Evolutionary conservation across 2,797 vertebrate species (phyloP).

Genomic region (Pogonophryne albipinna): DNA sequence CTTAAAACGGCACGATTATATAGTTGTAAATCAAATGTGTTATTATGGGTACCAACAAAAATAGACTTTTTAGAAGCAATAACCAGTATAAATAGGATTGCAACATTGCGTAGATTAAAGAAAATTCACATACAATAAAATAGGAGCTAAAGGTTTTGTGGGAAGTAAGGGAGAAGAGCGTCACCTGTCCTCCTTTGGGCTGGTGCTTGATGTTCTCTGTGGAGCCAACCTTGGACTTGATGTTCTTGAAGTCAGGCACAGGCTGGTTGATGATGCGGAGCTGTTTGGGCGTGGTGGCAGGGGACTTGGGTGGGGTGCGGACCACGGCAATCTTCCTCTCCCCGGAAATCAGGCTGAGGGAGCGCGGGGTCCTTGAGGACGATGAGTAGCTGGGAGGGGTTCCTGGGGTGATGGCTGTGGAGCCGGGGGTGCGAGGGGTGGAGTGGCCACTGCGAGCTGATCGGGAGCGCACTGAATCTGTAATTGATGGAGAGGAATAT

Average conservation of each 20-base stretch:
- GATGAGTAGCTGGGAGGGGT: slow-evolving; percentile 96
- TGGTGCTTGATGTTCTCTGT: slow-evolving; percentile 98
- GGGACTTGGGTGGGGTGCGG: slow-evolving; percentile 98
- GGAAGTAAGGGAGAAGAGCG: slow-evolving; percentile 7
- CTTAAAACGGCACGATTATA: background rate
- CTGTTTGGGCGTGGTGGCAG: slow-evolving; percentile 95
- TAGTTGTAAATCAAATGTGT: background rate
- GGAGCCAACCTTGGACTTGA: slow-evolving; percentile 98
- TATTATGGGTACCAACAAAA: background rate
- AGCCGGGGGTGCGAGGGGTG: slow-evolving; percentile 95
- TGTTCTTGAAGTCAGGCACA: slow-evolving; percentile 95
- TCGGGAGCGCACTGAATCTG: slow-evolving; percentile 92
- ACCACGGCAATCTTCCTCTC: slow-evolving; percentile 96
- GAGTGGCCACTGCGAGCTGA: slow-evolving; percentile 96
- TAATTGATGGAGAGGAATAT: slow-evolving; percentile 75
- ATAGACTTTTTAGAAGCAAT: background rate
- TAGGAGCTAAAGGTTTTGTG: slow-evolving; percentile 8
- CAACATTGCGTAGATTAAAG: slow-evolving; percentile 12
- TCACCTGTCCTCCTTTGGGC: slow-evolving; percentile 98
- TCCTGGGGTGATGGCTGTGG: slow-evolving; percentile 94
- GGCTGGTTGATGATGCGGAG: slow-evolving; percentile 96
- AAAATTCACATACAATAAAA: background rate
- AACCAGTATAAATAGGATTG: background rate
- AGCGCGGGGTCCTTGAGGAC: slow-evolving; percentile 93
- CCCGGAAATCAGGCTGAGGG: slow-evolving; percentile 93